Evolutionary conservation across 2,888 invertebrate species (phyloP), one percentile per base, ranked within the genome.

Genomic region (Netelia virgata): DNA sequence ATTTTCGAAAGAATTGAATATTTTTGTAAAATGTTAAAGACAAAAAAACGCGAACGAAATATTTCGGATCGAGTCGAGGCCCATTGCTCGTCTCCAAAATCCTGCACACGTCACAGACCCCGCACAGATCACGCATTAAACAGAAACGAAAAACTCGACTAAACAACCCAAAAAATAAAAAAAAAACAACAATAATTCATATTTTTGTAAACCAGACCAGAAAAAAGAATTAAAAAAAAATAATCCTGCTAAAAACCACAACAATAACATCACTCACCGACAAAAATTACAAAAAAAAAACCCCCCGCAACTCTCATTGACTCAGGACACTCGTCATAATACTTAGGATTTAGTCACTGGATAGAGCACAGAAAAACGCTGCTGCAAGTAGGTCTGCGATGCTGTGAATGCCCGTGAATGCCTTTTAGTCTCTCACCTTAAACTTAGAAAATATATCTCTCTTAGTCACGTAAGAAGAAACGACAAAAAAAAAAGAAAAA

Each of bases 361-460:
- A 36, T 36, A 20, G 82, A 83, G 82, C 87, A 85, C 84, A 86
- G 61, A 55, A 76, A 85, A 73, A 88, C 88, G 88, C 89, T 84
- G 80, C 87, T 89, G 70, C 84, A 87, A 89, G 88, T 87, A 86
- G 87, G 87, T 77, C 88, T 87, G 87, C 88, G 88, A 89, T 90
- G 89, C 90, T 91, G 90, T 88, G 92, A 92, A 92, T 92, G 92
- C 88, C 57, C 88, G 74, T 78, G 90, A 92, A 92, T 91, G 92
- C 91, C 61, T 69, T 91, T 91, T 89, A 90, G 90, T 88, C 80
- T 86, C 83, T 87, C 87, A 78, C 70, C 53, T 63, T 1, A 70
- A 64, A 81, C 36, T 68, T 80, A 89, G 86, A 87, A 55, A 72
- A 82, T 36, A 36, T 8, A 36, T 6, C 36, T 36, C 76, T 86